Base-by-base conservation (phyloP, 1,140 invertebrate genomes). In the Hylyphantes graminicola region DNA sequence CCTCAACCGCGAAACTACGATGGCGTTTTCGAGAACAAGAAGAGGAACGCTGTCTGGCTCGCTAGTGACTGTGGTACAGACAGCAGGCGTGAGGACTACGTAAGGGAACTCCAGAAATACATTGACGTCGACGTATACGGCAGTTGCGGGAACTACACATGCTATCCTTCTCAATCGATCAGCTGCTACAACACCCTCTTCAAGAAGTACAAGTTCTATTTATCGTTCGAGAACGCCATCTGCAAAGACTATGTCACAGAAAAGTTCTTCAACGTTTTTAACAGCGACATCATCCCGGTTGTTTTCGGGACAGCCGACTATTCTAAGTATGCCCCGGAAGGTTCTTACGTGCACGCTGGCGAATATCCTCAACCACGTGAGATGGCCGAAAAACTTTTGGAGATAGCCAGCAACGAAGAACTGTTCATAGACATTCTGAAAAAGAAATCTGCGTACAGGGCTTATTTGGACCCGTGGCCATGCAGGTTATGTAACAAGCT, bases 101-200 rank as follows among this genome's bases (percentile, higher is more conserved):
- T 92, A 0, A 80, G 87, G n/a, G 88, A 93, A 85, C 88, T 95
- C 5, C 86, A 90, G 68, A 89, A 90, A 57, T 89, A 92, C 85
- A 91, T 94, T 65, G 65, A 88, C 4, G 91, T 95, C 7, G 93
- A 94, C 88, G 90, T 93, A 15, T 95, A 92, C 86, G 95, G 95
- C n/a, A 85, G 81, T 0, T 95, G 94, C 89, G 89, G 88, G 83
- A 21, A 89, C 85, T 7, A 82, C 0, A 78, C 65, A 67, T 86
- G 85, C 51, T 57, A 75, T 63, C 87, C 76, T n/a, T 53, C 68
- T 4, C 59, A 57, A 86, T 88, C 85, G 76, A 64, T 76, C 7
- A 73, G 68, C 35, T 89, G 86, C 63, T 87, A 87, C 12, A 12
- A 84, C 4, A 79, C 79, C 35, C 12, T 89, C n/a, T 80, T 85